A percentile compares a stretch with the other conserved stretches of the same genome.
phyloP scores from a whole-genome alignment of 2,888 invertebrate species.

The Phragmatobia fuliginosa region DNA sequence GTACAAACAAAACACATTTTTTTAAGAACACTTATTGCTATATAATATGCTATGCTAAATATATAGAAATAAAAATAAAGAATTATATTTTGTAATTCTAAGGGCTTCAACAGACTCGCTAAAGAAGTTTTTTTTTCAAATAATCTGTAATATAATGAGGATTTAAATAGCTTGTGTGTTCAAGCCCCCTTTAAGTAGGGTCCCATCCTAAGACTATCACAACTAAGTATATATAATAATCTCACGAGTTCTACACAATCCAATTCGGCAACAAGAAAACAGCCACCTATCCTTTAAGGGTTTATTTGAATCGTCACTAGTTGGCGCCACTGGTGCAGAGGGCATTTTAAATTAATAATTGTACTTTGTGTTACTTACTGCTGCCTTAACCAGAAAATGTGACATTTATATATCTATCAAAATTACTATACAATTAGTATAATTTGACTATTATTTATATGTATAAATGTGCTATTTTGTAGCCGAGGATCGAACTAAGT shows the following conservation, averaged over 20 bases:
- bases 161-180: slow-evolving; percentile 2
- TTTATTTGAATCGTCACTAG: neutral
- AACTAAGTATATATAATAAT: slow-evolving; percentile 39
- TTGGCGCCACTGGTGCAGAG: neutral
- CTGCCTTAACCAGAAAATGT: neutral
- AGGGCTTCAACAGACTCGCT: slow-evolving; percentile 15
- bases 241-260: slow-evolving; percentile 34
- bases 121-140: neutral
- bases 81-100: neutral
- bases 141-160: neutral
- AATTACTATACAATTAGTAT: too few species aligned
- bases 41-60: neutral
- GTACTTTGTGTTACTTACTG: neutral
- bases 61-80: too few species aligned
- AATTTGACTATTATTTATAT: too few species aligned
- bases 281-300: neutral
- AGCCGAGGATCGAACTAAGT: too few species aligned
- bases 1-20: slow-evolving; percentile 1
- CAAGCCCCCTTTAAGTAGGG: slow-evolving; percentile 6
- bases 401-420: neutral
- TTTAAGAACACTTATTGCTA: neutral
- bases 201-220: slow-evolving; percentile 15
- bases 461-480: too few species aligned
- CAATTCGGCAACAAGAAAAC: neutral
- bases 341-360: neutral